Percentiles rank a stretch among this genome's conserved stretches.
These are phyloP conservation scores for Cyprinodon variegatus DNA, from an alignment of 2,113 vertebrate genomes.

Conservation along the genomic window DNA sequence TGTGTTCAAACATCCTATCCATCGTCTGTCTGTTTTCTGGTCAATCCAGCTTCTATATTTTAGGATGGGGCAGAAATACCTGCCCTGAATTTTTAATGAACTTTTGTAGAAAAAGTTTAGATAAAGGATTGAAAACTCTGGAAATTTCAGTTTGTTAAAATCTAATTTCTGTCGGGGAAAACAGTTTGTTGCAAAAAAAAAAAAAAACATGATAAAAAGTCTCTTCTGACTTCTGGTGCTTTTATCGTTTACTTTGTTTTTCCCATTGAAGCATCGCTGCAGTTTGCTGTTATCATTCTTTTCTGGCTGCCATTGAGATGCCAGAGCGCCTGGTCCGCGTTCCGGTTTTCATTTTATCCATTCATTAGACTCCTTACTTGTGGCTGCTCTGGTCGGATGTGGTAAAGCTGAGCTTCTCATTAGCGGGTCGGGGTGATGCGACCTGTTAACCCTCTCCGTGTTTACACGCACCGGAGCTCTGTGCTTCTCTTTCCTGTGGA, in stretches of 20 bases:
- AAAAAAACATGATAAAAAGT: too few species aligned
- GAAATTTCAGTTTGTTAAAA: background rate
- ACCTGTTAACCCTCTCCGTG: constrained; percentile 31
- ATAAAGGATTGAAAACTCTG: background rate
- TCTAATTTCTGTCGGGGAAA: background rate
- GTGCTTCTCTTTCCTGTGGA: constrained; percentile 13
- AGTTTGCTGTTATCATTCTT: background rate
- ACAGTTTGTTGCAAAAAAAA: too few species aligned
- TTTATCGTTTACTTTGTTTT: too few species aligned
- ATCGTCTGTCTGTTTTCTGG: background rate
- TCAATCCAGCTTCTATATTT: background rate
- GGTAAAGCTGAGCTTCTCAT: constrained; percentile 53
- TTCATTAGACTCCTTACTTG: constrained; percentile 52
- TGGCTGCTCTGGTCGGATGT: constrained; percentile 54
- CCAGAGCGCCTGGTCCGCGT: constrained; percentile 31
- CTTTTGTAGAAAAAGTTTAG: background rate
- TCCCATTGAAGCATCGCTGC: too few species aligned
- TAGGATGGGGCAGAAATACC: background rate
- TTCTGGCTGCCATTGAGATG: constrained; percentile 33
- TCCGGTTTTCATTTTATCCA: constrained; percentile 46
- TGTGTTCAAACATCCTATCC: too few species aligned
- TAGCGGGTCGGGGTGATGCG: constrained; percentile 49
- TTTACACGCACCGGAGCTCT: background rate
- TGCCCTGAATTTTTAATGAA: background rate
- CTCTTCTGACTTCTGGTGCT: too few species aligned